Base-by-base conservation (phyloP, 2,888 invertebrate genomes). In the Drosophila diplacantha region DNA sequence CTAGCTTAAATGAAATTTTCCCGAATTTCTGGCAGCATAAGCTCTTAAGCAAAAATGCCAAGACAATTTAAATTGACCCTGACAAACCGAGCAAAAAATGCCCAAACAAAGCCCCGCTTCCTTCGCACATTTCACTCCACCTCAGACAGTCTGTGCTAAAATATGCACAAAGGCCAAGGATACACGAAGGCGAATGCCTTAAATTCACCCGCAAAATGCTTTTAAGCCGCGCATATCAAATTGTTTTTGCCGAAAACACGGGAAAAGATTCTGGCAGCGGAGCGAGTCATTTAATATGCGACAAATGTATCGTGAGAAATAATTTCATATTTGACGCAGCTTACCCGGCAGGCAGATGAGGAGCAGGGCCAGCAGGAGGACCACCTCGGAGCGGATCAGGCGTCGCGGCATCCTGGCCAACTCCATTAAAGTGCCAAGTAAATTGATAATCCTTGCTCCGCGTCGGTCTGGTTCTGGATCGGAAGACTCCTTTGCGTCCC, bases 401-500 rank as follows among this genome's bases (percentile, higher is more conserved):
- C 81, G 62, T 44, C 64, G 68, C 55, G 52, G 63, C 58, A 74
- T 84, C 56, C 52, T 73, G 62, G 58, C 56, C 55, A 69, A 61
- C 70, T 71, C 76, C 71, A 66, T 75, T 70, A 69, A 74, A 79
- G 72, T 73, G 68, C 66, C 69, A 53, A 69, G 63, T 64, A 75
- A 84, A 81, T 81, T 78, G 69, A 75, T 81, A 84, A 75, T 81
- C 72, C 80, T 55, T 53, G 63, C 67, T 43, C 38, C 56, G 53
- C 52, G 69, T 66, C 71, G 47, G 39, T 46, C 29, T 46, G 44
- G 18, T 39, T 38, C 52, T 37, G 50, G 35, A 52, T 41, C 26
- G 54, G 41, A 35, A 9, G 61, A 29, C 44, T 44, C 18, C 44
- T 18, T 31, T 46, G 29, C 49, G 41, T 32, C 31, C 16, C 26